Base-by-base conservation (phyloP, 2,113 vertebrate genomes). In the Platichthys stellatus region DNA sequence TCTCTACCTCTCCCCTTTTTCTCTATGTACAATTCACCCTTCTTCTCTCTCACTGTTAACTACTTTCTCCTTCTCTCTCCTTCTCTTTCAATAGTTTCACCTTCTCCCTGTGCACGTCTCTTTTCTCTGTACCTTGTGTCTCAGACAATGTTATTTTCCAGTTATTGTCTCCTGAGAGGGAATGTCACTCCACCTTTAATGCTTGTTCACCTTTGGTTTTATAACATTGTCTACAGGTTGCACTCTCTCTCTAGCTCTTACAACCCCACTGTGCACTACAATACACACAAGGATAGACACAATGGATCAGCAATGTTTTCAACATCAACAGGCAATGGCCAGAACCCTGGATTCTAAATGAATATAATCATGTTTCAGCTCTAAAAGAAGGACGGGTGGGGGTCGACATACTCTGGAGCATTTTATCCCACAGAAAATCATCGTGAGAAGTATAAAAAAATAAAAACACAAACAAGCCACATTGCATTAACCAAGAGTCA, bases 111-210 rank as follows among this genome's bases (percentile, higher is more conserved):
- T 38, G 47, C 21, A 23, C 58, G 57, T 56, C 63, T 62, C 40
- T 69, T 38, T 56, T 56, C 3, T 20, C 53, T 58, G 24, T n/a
- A 20, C 31, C 59, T 60, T 9, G 15, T 28, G 11, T 74, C 54
- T 81, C 40, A 66, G 45, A 67, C 71, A 77, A 69, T 72, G 62
- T 81, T 82, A 80, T 86, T 84, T 80, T 88, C 71, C 31, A 66
- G 65, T 78, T 74, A 77, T 26, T 21, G 63, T 83, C 83, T 70
- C 79, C 40, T 23, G 78, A 75, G 64, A 86, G 60, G 15, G 76
- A 80, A 73, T 78, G 76, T 67, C 70, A 73, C 58, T 82, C 69
- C 56, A 64, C 63, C 54, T 69, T 57, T 65, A 76, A 70, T 63
- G 69, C 75, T 38, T 74, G 69, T 61, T 82, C 88, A 84, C 76